Conservation (phyloP, 30 jellyfish, hydroid and myxozoan genomes). For the Cassiopea xamachana region DNA sequence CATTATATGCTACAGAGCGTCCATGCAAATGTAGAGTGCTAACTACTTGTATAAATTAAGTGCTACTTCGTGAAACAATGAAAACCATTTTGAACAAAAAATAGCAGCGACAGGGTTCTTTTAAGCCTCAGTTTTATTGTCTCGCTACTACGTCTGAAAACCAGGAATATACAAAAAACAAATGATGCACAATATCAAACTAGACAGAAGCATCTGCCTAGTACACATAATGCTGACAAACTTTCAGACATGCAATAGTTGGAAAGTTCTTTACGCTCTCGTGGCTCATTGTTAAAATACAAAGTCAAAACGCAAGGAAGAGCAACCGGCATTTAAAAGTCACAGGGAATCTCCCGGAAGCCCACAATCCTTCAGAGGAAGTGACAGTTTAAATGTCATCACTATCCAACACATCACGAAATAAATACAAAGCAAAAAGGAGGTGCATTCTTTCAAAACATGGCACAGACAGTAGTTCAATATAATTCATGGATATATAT, state of each 20-base stretch:
- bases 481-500: neutral
- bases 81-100: too few relatives aligned
- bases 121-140: too few relatives aligned
- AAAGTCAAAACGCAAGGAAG: neutral
- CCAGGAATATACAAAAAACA: too few relatives aligned
- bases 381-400: slow-evolving; percentile 50
- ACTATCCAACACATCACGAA: slow-evolving; percentile 49
- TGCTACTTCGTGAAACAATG: too few relatives aligned
- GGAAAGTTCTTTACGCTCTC: neutral
- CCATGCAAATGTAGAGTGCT: too few relatives aligned
- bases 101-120: neutral
- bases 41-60: too few relatives aligned
- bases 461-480: neutral
- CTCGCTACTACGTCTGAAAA: too few relatives aligned
- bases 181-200: neutral
- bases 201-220: neutral
- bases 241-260: neutral
- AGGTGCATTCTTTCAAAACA: neutral
- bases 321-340: neutral
- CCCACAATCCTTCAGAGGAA: slow-evolving; percentile 39
- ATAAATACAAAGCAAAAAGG: neutral
- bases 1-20: too few relatives aligned
- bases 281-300: neutral
- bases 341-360: slow-evolving; percentile 58
- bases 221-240: neutral